A percentile compares a stretch with the other conserved stretches of the same genome.
Evolutionary conservation across 2,888 invertebrate genomes (phyloP).

Genomic region (Synergus laeviventris): DNA sequence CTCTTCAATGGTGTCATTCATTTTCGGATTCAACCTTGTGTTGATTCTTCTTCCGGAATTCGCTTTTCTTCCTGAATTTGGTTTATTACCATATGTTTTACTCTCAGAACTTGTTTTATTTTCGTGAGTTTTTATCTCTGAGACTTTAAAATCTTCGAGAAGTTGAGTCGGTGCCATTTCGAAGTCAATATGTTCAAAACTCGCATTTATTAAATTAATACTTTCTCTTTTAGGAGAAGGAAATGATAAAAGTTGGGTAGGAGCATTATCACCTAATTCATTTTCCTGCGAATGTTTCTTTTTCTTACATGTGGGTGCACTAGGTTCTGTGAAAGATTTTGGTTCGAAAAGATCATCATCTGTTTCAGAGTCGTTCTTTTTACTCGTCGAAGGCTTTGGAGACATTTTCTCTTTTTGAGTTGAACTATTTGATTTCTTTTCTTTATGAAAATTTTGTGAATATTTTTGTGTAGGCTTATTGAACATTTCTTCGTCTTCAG

Average conservation of each 20-base stretch:
- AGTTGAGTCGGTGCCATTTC: constrained; percentile 56
- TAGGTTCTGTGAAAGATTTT: not conserved
- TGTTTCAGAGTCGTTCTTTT: constrained; percentile 46
- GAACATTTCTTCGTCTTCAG: not conserved
- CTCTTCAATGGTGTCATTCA: constrained; percentile 59
- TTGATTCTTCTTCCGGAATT: not conserved
- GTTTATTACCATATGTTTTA: not conserved
- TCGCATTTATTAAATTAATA: constrained; percentile 1
- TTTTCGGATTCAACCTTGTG: not conserved
- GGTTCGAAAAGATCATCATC: constrained; percentile 50
- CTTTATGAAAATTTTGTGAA: not conserved
- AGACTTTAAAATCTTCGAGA: constrained; percentile 10
- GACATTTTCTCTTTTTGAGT: constrained; percentile 48
- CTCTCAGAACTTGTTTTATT: not conserved
- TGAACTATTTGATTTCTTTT: constrained; percentile 19
- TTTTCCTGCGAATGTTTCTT: constrained; percentile 45
- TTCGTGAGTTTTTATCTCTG: constrained; percentile 21
- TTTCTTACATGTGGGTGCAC: not conserved
- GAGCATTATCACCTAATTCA: constrained; percentile 39
- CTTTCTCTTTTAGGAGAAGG: constrained; percentile 47
- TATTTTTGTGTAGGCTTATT: not conserved
- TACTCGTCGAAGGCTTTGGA: constrained; percentile 5
- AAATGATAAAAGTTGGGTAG: constrained; percentile 46
- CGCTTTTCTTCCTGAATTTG: not conserved
- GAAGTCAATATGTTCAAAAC: constrained; percentile 52